phyloP scores from a whole-genome alignment of 2,113 vertebrate species.

The Pogonocichla stellata region DNA sequence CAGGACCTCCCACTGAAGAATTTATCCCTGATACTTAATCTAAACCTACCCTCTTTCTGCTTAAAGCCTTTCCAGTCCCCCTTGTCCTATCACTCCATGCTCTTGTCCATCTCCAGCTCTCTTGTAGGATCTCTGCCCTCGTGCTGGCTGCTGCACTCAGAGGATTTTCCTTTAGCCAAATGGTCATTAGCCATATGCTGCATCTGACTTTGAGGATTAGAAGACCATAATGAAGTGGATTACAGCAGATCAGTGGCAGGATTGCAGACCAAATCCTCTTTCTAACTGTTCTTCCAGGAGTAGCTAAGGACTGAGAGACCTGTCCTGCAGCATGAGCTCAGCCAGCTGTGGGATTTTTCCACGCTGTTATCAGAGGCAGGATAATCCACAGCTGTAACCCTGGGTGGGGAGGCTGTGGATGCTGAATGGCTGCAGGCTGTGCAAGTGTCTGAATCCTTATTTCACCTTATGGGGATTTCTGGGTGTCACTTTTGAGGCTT shows the following conservation, averaged over 20 bases:
- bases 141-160: not conserved
- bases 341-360: not conserved
- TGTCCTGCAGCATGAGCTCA: not conserved
- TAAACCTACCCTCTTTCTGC: not conserved
- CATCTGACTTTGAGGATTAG: not conserved
- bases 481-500: not conserved
- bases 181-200: slow-evolving; percentile 4
- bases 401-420: not conserved
- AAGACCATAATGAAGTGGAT: not conserved
- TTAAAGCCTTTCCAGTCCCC: not conserved
- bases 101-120: not conserved
- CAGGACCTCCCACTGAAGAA: not conserved
- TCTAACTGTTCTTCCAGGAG: not conserved
- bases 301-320: not conserved
- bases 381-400: not conserved
- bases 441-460: not conserved
- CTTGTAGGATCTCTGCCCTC: not conserved
- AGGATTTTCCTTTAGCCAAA: not conserved
- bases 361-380: not conserved
- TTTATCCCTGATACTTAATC: not conserved
- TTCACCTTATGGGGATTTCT: not conserved
- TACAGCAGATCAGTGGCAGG: slow-evolving; percentile 24
- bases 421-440: not conserved
- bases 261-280: slow-evolving; percentile 40
- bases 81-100: not conserved